Base-by-base conservation (phyloP, 1,140 invertebrate species). In the Drosophila orena region DNA sequence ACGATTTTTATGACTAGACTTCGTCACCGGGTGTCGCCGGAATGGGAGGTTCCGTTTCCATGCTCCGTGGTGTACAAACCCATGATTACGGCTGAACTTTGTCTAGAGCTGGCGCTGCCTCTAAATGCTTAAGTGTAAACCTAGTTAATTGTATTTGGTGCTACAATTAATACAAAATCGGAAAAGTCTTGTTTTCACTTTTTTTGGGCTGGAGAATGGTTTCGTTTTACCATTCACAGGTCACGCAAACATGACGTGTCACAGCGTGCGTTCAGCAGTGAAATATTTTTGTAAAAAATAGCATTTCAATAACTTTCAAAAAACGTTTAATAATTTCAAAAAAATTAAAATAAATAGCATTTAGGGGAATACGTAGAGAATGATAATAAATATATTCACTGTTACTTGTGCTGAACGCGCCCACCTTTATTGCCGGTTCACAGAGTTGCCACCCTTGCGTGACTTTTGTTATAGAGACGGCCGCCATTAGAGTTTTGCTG, bases 171-270 rank as follows among this genome's bases (percentile, higher is more conserved):
- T 77, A 86, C 44, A 58, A 77, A 73, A 77, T 72, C 47, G 62
- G 34, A 77, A 68, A 55, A 64, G 34, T 83, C 83, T 88, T 88
- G 79, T 89, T 88, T 88, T 88, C 83, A 88, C 83, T 77, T 55
- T 83, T 79, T 88, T 50, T 50, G 7, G 47, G 83, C 72, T 65
- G 69, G 66, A 64, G 47, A 69, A 77, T 77, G 69, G 64, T 70
- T 38, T 40, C 15, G 20, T 11, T 64, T 52, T 89, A 84, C 59
- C 84, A 89, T 55, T 88, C 83, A 54, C 75, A 24, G 24, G 12
- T 15, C 8, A 47, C 79, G 83, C 52, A 40, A 89, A 89, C 83
- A 88, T 88, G 83, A 88, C 83, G 83, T 88, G 83, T 88, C 83
- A 88, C 61, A 27, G 66, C 56, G 54, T 72, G 35, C 83, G 62